These are phyloP conservation scores for Coluber constrictor DNA, from an alignment of 2,797 vertebrate species.

Conservation along the genomic window DNA sequence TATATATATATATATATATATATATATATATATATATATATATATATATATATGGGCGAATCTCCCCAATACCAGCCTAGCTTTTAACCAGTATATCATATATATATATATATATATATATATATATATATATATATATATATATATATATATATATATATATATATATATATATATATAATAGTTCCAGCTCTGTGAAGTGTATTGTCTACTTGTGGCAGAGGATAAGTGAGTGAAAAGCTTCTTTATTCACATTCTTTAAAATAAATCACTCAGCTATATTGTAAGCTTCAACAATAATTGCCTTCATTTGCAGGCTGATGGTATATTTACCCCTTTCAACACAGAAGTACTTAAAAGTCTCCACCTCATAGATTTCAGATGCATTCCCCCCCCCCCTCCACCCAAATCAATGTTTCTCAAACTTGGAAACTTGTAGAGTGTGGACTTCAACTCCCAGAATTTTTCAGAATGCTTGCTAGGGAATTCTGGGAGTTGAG, in stretches of 20 bases:
- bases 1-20: not conserved
- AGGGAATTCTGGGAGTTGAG: not conserved
- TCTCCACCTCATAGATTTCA: not conserved
- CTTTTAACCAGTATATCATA: not conserved
- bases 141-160: no score
- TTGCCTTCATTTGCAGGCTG: not conserved
- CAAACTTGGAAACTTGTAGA: not conserved
- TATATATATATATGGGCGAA: not conserved
- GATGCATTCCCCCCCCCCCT: not conserved
- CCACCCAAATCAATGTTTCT: not conserved
- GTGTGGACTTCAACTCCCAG: not conserved
- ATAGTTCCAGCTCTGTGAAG: not conserved
- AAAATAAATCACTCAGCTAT: slow-evolving; percentile 4
- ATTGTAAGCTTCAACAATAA: slow-evolving; percentile 8
- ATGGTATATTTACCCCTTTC: not conserved
- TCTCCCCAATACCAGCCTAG: not conserved
- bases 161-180: not conserved
- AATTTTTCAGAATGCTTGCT: not conserved
- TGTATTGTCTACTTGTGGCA: not conserved
- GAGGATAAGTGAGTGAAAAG: not conserved
- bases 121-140: no score
- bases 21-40: not conserved
- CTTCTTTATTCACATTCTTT: not conserved
- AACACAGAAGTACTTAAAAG: not conserved
- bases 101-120: no score